phyloP scores from a whole-genome alignment of 2,888 invertebrate species.

The Lithophane leautieri region DNA sequence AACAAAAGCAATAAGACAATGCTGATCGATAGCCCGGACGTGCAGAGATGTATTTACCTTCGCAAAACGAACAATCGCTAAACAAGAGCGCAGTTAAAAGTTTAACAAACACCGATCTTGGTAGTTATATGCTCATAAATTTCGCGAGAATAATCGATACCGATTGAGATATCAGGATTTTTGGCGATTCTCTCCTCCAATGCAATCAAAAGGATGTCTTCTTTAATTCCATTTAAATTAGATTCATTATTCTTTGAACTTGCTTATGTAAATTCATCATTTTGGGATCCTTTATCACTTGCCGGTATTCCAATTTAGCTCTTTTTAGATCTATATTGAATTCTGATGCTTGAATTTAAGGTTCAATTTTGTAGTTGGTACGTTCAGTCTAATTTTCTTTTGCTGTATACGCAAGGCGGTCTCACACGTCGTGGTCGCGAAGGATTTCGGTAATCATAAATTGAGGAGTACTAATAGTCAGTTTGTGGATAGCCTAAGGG shows the following conservation, averaged over 20 bases:
- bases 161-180: conserved; percentile 84
- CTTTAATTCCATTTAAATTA: conserved; percentile 65
- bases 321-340: conserved; percentile 41
- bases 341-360: conserved; percentile 47
- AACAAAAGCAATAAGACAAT: conserved; percentile 60
- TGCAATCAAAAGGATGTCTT: conserved; percentile 59
- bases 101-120: conserved; percentile 78
- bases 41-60: conserved; percentile 57
- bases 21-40: conserved; percentile 63
- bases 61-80: conserved; percentile 63
- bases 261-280: conserved; percentile 69
- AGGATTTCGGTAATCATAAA: conserved; percentile 80
- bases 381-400: conserved; percentile 45
- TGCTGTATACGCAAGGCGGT: conserved; percentile 74
- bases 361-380: conserved; percentile 36
- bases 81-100: conserved; percentile 65
- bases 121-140: conserved; percentile 80
- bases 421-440: conserved; percentile 81
- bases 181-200: conserved; percentile 52
- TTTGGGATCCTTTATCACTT: conserved; percentile 71
- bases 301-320: conserved; percentile 61
- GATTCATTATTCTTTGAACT: conserved; percentile 59
- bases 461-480: conserved; percentile 79
- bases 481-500: conserved; percentile 77
- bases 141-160: conserved; percentile 76